Percentiles rank a stretch among this genome's conserved stretches.
Evolutionary conservation across 2,113 vertebrate species (phyloP).

Genomic region (Rhodinocichla rosea): DNA sequence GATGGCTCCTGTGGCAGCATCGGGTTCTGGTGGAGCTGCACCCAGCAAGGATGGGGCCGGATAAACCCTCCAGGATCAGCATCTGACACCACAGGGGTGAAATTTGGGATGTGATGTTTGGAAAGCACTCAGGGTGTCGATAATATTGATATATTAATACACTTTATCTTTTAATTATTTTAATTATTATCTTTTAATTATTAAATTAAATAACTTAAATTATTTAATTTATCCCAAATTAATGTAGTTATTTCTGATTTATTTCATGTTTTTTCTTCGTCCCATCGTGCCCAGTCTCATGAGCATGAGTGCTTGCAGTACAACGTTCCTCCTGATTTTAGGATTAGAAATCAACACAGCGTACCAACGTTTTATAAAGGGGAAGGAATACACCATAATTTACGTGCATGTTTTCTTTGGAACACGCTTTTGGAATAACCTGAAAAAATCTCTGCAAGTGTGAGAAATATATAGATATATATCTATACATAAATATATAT

Average conservation of each 20-base stretch:
- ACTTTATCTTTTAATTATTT: constrained; percentile 50
- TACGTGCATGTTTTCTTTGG: not conserved
- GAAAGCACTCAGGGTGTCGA: accelerated
- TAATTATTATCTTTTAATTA: constrained; percentile 36
- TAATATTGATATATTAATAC: not conserved
- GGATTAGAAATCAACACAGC: not conserved
- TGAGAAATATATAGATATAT: accelerated
- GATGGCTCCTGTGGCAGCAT: not conserved
- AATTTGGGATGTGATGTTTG: not conserved
- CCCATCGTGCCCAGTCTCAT: not conserved
- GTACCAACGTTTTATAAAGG: not conserved
- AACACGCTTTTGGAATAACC: not conserved
- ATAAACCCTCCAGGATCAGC: not conserved
- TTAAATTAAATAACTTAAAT: not conserved
- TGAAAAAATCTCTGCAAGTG: not conserved
- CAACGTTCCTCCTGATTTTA: not conserved
- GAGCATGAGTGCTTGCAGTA: not conserved
- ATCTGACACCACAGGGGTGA: accelerated
- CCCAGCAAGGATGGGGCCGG: not conserved
- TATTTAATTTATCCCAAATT: constrained; percentile 2
- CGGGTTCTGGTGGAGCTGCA: not conserved
- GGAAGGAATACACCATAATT: not conserved
- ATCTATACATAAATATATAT: not conserved
- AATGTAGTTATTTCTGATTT: constrained; percentile 42
- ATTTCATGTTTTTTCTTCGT: constrained; percentile 19